A percentile compares a stretch with the other conserved stretches of the same genome.
Conservation (phyloP, 2,888 invertebrate species). For the Euzophera pinguis region DNA sequence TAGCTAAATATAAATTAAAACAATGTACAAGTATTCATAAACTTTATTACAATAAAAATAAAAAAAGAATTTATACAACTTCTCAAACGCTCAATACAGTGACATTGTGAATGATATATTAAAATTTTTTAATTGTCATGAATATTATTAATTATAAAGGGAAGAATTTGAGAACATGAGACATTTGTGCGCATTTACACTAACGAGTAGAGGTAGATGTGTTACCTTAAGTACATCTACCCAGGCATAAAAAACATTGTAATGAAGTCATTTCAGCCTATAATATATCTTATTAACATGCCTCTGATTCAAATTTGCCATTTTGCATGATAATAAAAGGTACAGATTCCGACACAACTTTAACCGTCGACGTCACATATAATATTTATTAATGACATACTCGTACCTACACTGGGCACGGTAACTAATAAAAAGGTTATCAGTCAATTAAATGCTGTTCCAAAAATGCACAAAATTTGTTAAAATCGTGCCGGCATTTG, state of each 20-base stretch:
- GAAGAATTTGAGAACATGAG: conserved; percentile 11
- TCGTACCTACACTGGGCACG: no score
- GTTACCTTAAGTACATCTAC: conserved; percentile 1
- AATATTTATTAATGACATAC: no score
- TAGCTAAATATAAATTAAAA: no score
- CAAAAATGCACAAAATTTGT: no score
- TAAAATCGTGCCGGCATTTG: no score
- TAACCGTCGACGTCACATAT: no score
- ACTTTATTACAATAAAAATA: conserved; percentile 56
- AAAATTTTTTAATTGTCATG: conserved; percentile 13
- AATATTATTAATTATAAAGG: neutral
- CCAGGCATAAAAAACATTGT: neutral
- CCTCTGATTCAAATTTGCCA: no score
- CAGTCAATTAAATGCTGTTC: no score
- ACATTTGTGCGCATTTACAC: conserved; percentile 19
- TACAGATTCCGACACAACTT: no score
- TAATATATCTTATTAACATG: neutral
- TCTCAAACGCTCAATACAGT: conserved; percentile 20
- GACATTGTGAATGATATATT: conserved; percentile 7
- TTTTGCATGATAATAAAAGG: no score
- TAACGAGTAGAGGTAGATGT: conserved; percentile 7
- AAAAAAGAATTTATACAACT: conserved; percentile 64
- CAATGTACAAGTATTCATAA: conserved; percentile 36
- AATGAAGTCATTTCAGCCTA: conserved; percentile 4
- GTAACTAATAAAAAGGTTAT: no score